phyloP scores from a whole-genome alignment of 2,113 vertebrate genomes.

The Dendrocopos noguchii region DNA sequence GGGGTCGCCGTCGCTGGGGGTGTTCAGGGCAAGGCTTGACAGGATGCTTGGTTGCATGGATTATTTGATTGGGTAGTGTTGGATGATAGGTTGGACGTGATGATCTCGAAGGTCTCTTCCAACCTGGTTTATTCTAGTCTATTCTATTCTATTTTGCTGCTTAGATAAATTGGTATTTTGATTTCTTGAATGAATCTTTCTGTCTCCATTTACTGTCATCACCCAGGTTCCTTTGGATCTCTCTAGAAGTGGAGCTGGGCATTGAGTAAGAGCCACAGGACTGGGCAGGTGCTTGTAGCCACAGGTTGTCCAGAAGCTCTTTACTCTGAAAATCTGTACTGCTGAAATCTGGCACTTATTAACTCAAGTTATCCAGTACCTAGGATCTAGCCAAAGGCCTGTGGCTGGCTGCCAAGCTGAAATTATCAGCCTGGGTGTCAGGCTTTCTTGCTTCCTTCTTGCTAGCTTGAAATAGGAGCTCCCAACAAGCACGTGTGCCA shows the following conservation, averaged over 20 bases:
- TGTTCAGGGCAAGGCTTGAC: no score
- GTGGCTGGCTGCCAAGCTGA: slow-evolving; percentile 43
- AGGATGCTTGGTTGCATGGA: no score
- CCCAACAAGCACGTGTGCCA: neutral
- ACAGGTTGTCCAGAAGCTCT: neutral
- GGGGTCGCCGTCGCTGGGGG: no score
- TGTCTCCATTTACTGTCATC: neutral
- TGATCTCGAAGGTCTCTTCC: no score
- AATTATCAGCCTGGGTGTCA: slow-evolving; percentile 44
- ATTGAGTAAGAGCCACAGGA: neutral
- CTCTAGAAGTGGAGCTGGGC: neutral
- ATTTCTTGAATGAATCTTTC: neutral
- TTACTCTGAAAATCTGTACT: neutral
- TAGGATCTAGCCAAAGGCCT: slow-evolving; percentile 27
- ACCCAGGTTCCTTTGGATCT: neutral
- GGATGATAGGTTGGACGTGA: no score
- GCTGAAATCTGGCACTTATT: slow-evolving; percentile 61
- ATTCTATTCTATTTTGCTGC: no score
- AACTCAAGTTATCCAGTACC: slow-evolving; percentile 47
- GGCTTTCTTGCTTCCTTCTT: slow-evolving; percentile 24
- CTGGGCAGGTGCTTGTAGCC: neutral
- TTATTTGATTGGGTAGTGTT: no score
- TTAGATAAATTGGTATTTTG: neutral
- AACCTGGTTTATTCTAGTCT: no score
- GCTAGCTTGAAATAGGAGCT: slow-evolving; percentile 30